Conservation (phyloP, 2,797 vertebrate species). For the Aselliscus stoliczkanus region DNA sequence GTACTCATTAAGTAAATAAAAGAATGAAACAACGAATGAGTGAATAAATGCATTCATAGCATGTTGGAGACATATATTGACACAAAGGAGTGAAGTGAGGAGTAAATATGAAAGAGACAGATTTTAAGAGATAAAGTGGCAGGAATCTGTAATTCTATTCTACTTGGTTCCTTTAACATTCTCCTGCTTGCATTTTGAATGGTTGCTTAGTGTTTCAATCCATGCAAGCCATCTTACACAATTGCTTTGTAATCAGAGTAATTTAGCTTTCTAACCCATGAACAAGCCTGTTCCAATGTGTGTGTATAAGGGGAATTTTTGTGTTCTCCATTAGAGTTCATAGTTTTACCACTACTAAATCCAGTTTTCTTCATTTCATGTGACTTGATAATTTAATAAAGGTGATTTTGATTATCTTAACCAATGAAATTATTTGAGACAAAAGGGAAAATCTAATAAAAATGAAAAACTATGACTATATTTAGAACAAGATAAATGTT, state of each 20-base stretch:
- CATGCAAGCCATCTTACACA: slow-evolving; percentile 31
- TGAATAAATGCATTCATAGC: neutral
- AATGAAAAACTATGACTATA: neutral
- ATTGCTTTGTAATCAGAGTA: slow-evolving; percentile 55
- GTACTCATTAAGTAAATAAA: neutral
- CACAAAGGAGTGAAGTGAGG: neutral
- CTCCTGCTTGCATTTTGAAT: slow-evolving; percentile 42
- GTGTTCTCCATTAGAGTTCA: neutral
- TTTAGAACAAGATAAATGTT: slow-evolving; percentile 32
- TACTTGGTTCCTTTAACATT: slow-evolving; percentile 18
- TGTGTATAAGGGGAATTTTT: neutral
- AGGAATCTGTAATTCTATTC: slow-evolving; percentile 35
- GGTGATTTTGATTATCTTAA: neutral
- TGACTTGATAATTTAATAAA: slow-evolving; percentile 9
- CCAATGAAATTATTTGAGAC: neutral
- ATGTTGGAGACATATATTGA: neutral
- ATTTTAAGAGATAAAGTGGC: neutral
- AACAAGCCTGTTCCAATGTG: neutral
- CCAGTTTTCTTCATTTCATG: neutral
- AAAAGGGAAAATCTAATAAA: slow-evolving; percentile 32
- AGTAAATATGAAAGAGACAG: neutral
- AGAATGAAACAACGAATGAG: neutral
- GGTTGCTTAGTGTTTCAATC: slow-evolving; percentile 46
- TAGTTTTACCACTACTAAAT: neutral
- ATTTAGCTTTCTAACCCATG: slow-evolving; percentile 48